Percentiles rank a stretch among this genome's conserved stretches.
Evolutionary conservation across 1,140 invertebrate genomes (phyloP).

Genomic region (Drosophila bifasciata): DNA sequence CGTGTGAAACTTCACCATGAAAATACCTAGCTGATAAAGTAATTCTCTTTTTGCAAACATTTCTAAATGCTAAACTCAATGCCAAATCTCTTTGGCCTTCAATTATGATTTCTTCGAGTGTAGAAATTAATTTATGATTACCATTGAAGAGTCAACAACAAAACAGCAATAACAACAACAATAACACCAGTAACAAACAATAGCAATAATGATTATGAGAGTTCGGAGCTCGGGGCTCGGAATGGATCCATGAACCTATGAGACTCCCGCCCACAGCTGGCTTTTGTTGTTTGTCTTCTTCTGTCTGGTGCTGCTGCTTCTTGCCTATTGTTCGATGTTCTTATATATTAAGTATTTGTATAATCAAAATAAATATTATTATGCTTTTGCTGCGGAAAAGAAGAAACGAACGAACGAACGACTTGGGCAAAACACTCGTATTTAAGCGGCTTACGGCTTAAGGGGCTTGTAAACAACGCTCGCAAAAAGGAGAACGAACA

Average conservation of each 20-base stretch:
- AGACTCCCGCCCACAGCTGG: conserved; percentile 20
- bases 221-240: background rate
- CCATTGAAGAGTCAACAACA: conserved; percentile 35
- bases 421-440: conserved; percentile 12
- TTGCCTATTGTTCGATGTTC: conserved; percentile 27
- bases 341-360: conserved; percentile 40
- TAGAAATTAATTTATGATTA: conserved; percentile 38
- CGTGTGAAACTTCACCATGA: background rate
- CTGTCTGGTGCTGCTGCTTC: background rate
- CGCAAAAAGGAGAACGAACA: conserved; percentile 31
- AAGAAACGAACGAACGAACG: conserved; percentile 23
- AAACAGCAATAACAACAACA: background rate
- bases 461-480: conserved; percentile 51
- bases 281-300: conserved; percentile 23
- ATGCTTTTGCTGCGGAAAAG: conserved; percentile 30
- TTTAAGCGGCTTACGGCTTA: conserved; percentile 69
- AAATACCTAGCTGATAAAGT: too few species aligned
- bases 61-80: too few species aligned
- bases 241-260: too few species aligned
- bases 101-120: conserved; percentile 17
- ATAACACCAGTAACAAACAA: background rate
- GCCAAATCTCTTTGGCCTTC: background rate
- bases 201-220: conserved; percentile 36
- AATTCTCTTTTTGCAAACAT: too few species aligned
- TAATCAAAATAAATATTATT: conserved; percentile 56